Base-by-base conservation (phyloP, 2,113 vertebrate genomes). In the Pterocles orientalis region DNA sequence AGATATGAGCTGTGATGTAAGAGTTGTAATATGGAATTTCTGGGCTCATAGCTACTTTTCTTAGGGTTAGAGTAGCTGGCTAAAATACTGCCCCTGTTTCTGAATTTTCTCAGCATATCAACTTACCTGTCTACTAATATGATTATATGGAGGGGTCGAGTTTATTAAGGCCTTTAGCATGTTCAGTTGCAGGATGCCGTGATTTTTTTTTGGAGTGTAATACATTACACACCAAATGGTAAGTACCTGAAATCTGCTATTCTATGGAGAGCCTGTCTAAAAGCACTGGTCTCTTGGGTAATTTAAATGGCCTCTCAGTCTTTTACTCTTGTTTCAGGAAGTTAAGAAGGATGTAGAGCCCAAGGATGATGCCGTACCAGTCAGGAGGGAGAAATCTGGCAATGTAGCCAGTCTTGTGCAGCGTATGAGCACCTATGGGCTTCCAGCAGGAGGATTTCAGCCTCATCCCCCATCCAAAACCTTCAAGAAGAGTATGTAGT, bases 371-470 rank as follows among this genome's bases (percentile, higher is more conserved):
- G 92, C 77, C 24, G 96, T 97, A 43, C 98, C 98, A 33, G 50
- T 97, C 92, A 98, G 97, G 93, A 98, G 98, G 82, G 98, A 99
- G 90, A 99, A 98, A 82, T 97, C 98, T 50, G 99, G 99, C 62
- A 99, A 98, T 24, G 99, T 99, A 60, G 99, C 99, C 65, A 98
- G 98, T 78, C 98, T 99, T 84, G 99, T 99, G 57, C 99, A 99
- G 90, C 98, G 99, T 68, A 99, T 99, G 97, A 99, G 99, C 95
- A 98, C 91, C 36, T 99, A 99, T 12, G 99, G 99, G 71, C 98
- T 99, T 95, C 99, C 99, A n/a, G 98, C 98, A 12, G 99, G 98
- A 54, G 99, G 98, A 92, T 98, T 99, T 97, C 99, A 98, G 91
- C 99, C 98, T 64, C 98, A 98, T 61, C 98, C 98, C 18, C 98